Conservation (phyloP, 2,113 vertebrate species). For the Microcebus griseorufus region DNA sequence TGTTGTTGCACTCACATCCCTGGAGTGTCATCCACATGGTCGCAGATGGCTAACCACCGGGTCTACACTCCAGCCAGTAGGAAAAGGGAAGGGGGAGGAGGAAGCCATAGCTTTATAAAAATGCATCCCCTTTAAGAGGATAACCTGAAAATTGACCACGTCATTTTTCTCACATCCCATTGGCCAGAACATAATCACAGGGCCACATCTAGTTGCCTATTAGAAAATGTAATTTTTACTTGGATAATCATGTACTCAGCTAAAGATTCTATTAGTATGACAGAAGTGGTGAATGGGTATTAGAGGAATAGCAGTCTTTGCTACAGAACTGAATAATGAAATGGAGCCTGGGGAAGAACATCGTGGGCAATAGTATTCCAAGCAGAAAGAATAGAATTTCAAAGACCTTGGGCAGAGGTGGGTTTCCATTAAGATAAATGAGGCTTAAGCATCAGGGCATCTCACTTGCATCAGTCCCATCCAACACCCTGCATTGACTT, state of each 20-base stretch:
- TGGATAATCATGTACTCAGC: background rate
- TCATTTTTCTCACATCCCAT: background rate
- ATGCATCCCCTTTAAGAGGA: background rate
- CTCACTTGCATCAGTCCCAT: background rate
- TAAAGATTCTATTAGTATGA: background rate
- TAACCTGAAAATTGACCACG: background rate
- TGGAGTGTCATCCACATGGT: background rate
- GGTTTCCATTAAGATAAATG: background rate
- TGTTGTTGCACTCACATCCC: background rate
- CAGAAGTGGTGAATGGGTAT: background rate
- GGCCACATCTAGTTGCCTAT: background rate
- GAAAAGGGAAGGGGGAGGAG: background rate
- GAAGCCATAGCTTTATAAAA: background rate
- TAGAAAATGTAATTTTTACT: background rate
- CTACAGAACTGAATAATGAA: background rate
- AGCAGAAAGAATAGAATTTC: slow-evolving; percentile 1
- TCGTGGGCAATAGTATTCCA: background rate
- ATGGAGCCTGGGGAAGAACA: background rate
- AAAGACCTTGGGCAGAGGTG: background rate
- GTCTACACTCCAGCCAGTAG: background rate
- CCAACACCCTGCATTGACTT: background rate
- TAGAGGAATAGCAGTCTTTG: background rate
- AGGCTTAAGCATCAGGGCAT: background rate
- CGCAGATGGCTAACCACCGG: background rate
- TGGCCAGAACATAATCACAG: background rate